Conservation (phyloP, 64 coral and sea anemone species). For the Montipora foliosa region DNA sequence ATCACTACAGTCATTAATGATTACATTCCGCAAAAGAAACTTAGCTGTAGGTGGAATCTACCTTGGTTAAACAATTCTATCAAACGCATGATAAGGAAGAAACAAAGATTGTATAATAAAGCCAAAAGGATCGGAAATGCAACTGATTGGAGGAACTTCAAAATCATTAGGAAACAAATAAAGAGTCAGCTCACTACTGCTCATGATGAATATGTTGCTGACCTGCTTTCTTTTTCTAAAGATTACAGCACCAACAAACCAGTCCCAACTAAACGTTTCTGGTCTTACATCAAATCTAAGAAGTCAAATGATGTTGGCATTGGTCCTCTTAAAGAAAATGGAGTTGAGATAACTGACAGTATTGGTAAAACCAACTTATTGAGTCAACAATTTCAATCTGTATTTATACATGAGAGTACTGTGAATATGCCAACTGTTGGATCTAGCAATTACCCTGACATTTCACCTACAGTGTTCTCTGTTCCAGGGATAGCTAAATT, state of each 20-base stretch:
- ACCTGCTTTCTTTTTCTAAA: constrained; percentile 38
- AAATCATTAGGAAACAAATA: background rate
- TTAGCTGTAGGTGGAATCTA: constrained; percentile 4
- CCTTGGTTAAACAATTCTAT: constrained; percentile 26
- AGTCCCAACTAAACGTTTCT: constrained; percentile 42
- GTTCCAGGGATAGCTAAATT: too few relatives aligned
- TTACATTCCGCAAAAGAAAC: constrained; percentile 53
- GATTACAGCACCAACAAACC: background rate
- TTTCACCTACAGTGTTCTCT: too few relatives aligned
- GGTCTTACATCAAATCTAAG: constrained; percentile 61
- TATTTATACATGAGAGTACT: constrained; percentile 51
- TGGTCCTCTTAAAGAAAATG: background rate
- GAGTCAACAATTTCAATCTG: constrained; percentile 57
- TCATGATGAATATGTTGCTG: constrained; percentile 49
- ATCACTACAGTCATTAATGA: background rate
- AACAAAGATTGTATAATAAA: constrained; percentile 51
- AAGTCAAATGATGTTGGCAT: constrained; percentile 40
- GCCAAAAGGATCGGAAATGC: constrained; percentile 29
- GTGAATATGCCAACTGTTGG: too few relatives aligned
- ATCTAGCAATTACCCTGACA: too few relatives aligned
- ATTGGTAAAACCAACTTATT: constrained; percentile 45
- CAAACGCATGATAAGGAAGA: constrained; percentile 5
- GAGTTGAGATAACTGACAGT: background rate
- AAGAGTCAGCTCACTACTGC: background rate
- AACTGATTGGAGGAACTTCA: constrained; percentile 62